Evolutionary conservation across 2,888 invertebrate genomes (phyloP), one percentile per base, ranked within the genome.

Genomic region (Muscina levida): DNA sequence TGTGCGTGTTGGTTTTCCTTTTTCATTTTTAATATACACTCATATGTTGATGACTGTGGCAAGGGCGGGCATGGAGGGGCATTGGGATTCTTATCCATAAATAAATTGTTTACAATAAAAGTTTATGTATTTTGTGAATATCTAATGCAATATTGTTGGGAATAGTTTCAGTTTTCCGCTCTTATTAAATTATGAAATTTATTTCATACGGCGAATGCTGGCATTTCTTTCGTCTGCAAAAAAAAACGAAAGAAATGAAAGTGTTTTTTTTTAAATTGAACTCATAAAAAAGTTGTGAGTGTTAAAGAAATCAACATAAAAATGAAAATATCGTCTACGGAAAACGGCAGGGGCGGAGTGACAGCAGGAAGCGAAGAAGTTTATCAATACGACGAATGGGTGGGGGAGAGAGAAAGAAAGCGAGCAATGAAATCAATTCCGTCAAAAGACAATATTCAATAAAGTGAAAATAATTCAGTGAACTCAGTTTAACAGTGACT

Each of bases 401-500:
- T 44, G n/a, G n/a, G 17, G 46, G 48, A 66, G 8, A 0, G 22
- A 46, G 13, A 46, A 59, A 48, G 31, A 56, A 31, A 13, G 46
- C 53, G 22, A 67, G 22, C 67, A 37, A 42, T 70, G 53, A 80
- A 77, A 80, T 74, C 77, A 80, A 80, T 71, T 74, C 73, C 73
- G 67, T 19, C 59, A 77, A 73, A 77, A 76, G 19, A 73, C 72
- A 31, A 72, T 51, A 74, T 72, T 81, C 77, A 77, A 80, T 77
- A 80, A 71, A 77, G 57, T 68, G 77, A 24, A 77, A 74, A 74
- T 77, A 81, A 81, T 81, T 77, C 67, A 77, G 19, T 81, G 81
- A 81, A 81, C 77, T 81, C 74, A 31, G 56, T 62, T 72, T 68
- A 77, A 77, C 77, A 42, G 39, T 22, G 62, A 42, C 19, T 62